Evolutionary conservation across 2,888 invertebrate species (phyloP).

Genomic region (Eumerus sabulonum): DNA sequence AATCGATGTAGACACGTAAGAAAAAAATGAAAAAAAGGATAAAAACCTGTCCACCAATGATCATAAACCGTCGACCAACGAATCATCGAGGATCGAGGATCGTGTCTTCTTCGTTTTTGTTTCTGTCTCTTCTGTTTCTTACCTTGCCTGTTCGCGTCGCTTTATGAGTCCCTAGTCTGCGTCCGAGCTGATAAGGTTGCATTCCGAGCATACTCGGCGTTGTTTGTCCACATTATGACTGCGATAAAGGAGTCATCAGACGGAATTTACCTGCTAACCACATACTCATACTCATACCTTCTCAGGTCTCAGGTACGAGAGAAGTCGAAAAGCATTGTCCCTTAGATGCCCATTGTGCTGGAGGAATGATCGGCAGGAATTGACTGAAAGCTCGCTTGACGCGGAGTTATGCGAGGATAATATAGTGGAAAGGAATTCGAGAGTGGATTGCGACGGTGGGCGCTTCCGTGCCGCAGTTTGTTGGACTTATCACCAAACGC

Average conservation of each 20-base stretch:
- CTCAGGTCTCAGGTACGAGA: slow-evolving; percentile 16
- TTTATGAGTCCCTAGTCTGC: slow-evolving; percentile 54
- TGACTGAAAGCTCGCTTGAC: slow-evolving; percentile 27
- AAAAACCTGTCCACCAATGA: slow-evolving; percentile 43
- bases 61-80: slow-evolving; percentile 53
- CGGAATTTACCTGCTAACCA: slow-evolving; percentile 40
- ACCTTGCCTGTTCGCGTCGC: slow-evolving; percentile 17
- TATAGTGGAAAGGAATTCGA: slow-evolving; percentile 53
- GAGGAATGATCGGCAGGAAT: slow-evolving; percentile 21
- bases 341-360: neutral
- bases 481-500: slow-evolving; percentile 46
- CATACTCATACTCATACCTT: too few relatives aligned
- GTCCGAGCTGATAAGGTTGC: slow-evolving; percentile 51
- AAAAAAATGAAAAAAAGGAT: too few relatives aligned
- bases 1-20: slow-evolving; percentile 20
- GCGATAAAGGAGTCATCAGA: slow-evolving; percentile 60
- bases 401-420: slow-evolving; percentile 33
- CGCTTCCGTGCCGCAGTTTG: slow-evolving; percentile 62
- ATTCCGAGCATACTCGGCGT: slow-evolving; percentile 57
- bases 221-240: slow-evolving; percentile 65
- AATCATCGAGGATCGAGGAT: slow-evolving; percentile 39
- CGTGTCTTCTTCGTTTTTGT: slow-evolving; percentile 19
- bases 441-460: slow-evolving; percentile 58
- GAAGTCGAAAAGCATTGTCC: too few relatives aligned
- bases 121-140: slow-evolving; percentile 7